Base-by-base conservation (phyloP, 2,888 invertebrate genomes). In the Eupithecia exiguata region DNA sequence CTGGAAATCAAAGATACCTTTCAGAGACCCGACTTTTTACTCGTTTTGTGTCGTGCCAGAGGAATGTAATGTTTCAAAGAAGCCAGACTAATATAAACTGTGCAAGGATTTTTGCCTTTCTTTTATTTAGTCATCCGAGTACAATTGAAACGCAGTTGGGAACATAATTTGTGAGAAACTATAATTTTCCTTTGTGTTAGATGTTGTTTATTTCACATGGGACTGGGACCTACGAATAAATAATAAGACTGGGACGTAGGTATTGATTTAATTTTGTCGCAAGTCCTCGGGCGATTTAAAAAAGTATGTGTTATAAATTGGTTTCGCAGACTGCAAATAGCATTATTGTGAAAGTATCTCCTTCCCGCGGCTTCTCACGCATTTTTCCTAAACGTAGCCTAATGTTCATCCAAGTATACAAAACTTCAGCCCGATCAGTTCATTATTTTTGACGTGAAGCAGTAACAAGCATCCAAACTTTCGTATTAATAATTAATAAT, bases 1-100 rank as follows among this genome's bases (percentile, higher is more conserved):
- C 62, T 18, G 62, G 18, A 10, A 63, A 35, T 36, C 4, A n/a
- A 63, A 63, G 10, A 35, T n/a, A 16, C 25, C 18, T 35, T 16
- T 62, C 62, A 18, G 46, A 46, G 46, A 46, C 18, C 46, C 7
- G 30, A 58, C 25, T 16, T 62, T 63, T 35, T n/a, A 63, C 36
- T 36, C 63, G 36, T 36, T 63, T 62, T 36, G 35, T 53, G 53
- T 53, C 53, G 53, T 21, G 53, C 12, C 63, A 10, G 63, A 63
- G 63, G 30, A 63, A 36, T n/a, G 36, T 63, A 36, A 63, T 36
- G 63, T 63, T 10, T 36, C 63, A 63, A 36, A 63, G 63, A 35
- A 2, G 16, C 1, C 1, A n/a, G 63, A 10, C 63, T 63, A 63
- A 63, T 63, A 38, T 63, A 38, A 63, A 63, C 36, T 36, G n/a